Evolutionary conservation across 2,888 invertebrate species (phyloP), one percentile per base, ranked within the genome.

Genomic region (Morinoia aosen): DNA sequence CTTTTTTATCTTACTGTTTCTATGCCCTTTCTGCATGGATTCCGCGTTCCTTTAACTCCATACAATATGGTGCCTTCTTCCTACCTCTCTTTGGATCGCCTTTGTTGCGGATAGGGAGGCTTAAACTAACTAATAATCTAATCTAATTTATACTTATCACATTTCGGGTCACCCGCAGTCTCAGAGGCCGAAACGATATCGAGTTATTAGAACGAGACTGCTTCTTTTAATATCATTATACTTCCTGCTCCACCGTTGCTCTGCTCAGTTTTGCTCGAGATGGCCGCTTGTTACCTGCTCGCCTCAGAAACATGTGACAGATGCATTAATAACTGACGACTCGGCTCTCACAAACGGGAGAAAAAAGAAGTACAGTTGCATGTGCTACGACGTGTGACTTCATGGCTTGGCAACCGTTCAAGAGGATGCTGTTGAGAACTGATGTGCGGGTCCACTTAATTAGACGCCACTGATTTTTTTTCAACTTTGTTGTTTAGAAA

Each of bases 371-470:
- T 76, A 76, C 76, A 76, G 76, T 76, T 16, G 33, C 33, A 25
- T 76, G 76, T 33, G 33, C 76, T 33, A 76, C 25, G 76, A 76
- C 8, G 76, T 76, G 76, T 76, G 76, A 76, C 76, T 76, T 76
- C 76, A 76, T 33, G 76, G 8, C 33, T 76, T 76, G 76, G 76
- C 76, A 76, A 76, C 76, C 76, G 76, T 76, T 76, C 76, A 76
- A 76, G 76, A 76, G 76, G 76, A 76, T 76, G 76, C 76, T 25
- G 19, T 76, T 33, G 25, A 33, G 33, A 33, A 33, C 76, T 76
- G 76, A 76, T 76, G 76, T 25, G 76, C 76, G 25, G 76, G 76
- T 76, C 76, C 76, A 76, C 76, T 76, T 76, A 76, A 76, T 76
- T 76, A 76, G 76, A 76, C 76, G 76, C 76, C 2, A 7, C 33